Evolutionary conservation across 1,140 invertebrate genomes (phyloP), one percentile per base, ranked within the genome.

Genomic region (Drosophila chauvacae): DNA sequence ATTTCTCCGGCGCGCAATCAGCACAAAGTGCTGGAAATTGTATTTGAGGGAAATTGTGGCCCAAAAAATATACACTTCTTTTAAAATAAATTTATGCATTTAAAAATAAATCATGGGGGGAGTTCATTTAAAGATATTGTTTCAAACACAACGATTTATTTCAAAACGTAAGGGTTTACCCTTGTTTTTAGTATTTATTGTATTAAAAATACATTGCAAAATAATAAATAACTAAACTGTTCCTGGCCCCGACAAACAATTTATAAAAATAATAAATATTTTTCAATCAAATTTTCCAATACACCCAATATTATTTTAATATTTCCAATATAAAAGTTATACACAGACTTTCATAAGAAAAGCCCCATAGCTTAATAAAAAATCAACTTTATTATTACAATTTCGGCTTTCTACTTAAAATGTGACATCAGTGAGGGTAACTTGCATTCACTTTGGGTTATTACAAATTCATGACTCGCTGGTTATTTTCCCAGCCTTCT

Each of bases 1-100:
- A 64, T 44, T 61, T 44, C 16, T 10, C 26, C 30, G 18, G 44
- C 47, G 33, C n/a, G 35, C 68, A 71, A 71, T 75, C 73, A 76
- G 45, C 33, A 65, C 30, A 66, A 65, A 51, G 60, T 51, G 68
- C 37, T 18, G 39, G 10, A 44, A 23, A 66, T 37, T 18, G 59
- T 28, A 45, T 16, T 64, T 60, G 33, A 16, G 20, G 18, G 20
- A 37, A 37, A 55, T 37, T 37, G 51, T 4, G 4, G 7, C 2
- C 33, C 18, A 6, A 37, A 55, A 23, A 6, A 4, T 6, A 6
- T 55, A n/a, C 20, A 39, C 20, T 37, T 55, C 2, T 23, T 33
- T 23, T 2, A 4, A 42, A 23, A 18, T 13, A 6, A 3, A 37
- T 3, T 20, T 41, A 30, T 59, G 35, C 11, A 16, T 35, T 33